Percentiles rank a stretch among this genome's conserved stretches.
These are phyloP conservation scores for Drymodes brunneopygia DNA, from an alignment of 2,113 vertebrate genomes.

Conservation along the genomic window DNA sequence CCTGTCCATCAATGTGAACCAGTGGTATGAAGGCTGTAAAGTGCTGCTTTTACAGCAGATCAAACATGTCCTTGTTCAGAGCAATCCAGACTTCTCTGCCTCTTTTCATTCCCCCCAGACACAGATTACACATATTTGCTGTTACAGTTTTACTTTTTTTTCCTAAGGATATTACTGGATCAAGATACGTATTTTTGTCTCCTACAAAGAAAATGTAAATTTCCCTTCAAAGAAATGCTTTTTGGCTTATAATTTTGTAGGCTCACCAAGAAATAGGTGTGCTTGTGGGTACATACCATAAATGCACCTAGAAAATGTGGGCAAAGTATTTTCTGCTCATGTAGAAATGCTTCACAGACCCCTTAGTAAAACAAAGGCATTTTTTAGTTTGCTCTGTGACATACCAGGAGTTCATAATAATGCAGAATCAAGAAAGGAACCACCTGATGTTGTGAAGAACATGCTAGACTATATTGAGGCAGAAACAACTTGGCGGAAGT, in stretches of 20 bases:
- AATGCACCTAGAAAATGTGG: neutral
- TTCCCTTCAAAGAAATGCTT: neutral
- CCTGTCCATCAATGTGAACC: slow-evolving; percentile 16
- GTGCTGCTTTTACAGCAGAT: slow-evolving; percentile 12
- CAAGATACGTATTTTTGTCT: neutral
- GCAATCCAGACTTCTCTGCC: neutral
- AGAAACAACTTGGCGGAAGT: neutral
- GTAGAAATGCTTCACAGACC: neutral
- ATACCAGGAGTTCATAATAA: neutral
- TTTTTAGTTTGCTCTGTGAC: neutral
- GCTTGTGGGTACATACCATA: neutral
- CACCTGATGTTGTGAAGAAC: neutral
- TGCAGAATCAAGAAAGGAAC: neutral
- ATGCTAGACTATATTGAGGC: neutral
- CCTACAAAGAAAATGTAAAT: neutral
- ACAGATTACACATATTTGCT: neutral
- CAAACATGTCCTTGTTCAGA: slow-evolving; percentile 13
- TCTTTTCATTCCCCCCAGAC: neutral
- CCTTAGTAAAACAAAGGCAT: neutral
- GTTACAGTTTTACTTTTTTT: neutral
- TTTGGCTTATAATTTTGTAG: neutral
- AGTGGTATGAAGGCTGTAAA: slow-evolving; percentile 18
- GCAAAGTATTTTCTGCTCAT: neutral
- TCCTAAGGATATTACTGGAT: neutral
- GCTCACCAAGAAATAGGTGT: neutral